phyloP scores from a whole-genome alignment of 2,888 invertebrate species.

The Poecilobothrus nobilitatus region DNA sequence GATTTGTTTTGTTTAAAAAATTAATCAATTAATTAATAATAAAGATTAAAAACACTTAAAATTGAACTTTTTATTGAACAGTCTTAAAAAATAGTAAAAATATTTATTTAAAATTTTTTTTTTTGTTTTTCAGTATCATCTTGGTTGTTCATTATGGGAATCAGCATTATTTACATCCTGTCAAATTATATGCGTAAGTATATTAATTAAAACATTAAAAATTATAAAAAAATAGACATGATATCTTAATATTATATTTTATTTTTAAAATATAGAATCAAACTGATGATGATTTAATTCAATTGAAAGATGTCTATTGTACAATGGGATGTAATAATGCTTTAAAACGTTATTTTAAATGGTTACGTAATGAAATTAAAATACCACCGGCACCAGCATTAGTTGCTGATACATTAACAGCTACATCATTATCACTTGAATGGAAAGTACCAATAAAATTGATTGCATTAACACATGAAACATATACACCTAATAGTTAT shows the following conservation, averaged over 20 bases:
- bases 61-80: no score
- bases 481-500: slow-evolving; percentile 48
- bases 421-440: slow-evolving; percentile 69
- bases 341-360: slow-evolving; percentile 63
- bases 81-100: no score
- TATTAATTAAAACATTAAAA: not conserved
- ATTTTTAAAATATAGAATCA: slow-evolving; percentile 52
- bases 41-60: no score
- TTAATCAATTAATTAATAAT: no score
- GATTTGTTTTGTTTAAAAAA: no score
- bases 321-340: slow-evolving; percentile 77
- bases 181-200: slow-evolving; percentile 75
- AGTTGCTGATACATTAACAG: slow-evolving; percentile 66
- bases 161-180: slow-evolving; percentile 67
- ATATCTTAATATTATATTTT: slow-evolving; percentile 1
- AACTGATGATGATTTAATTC: slow-evolving; percentile 56
- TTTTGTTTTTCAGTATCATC: slow-evolving; percentile 59
- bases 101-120: not conserved
- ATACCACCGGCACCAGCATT: slow-evolving; percentile 66
- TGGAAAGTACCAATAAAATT: slow-evolving; percentile 57
- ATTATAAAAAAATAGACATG: no score
- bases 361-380: slow-evolving; percentile 60
- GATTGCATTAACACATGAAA: slow-evolving; percentile 44
- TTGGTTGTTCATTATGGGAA: slow-evolving; percentile 73
- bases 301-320: slow-evolving; percentile 65